Evolutionary conservation across 2,113 vertebrate species (phyloP), one percentile per base, ranked within the genome.

Genomic region (Artemisiospiza belli): DNA sequence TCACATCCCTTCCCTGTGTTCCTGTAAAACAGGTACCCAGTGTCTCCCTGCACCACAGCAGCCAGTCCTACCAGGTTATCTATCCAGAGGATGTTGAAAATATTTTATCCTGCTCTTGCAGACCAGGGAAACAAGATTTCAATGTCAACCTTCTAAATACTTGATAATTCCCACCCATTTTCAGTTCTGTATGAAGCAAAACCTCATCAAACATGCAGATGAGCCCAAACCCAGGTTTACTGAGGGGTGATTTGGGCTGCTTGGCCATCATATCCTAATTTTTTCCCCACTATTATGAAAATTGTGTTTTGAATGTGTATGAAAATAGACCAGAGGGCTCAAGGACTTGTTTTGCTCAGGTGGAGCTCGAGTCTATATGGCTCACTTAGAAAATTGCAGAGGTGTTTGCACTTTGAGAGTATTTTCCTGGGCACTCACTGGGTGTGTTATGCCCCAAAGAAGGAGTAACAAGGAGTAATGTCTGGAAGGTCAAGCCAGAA

Each of bases 401-500:
- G 35, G 24, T 67, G 92, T 52, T 83, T 78, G 88, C 68, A 6
- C 47, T 92, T 67, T 3, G 13, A 41, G 79, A 77, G 30, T 78
- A 6, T 95, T 93, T 86, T 95, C 68, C 83, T 93, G 92, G 72
- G 82, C 94, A 78, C 92, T 83, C 6, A 3, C 64, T 83, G 78
- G 86, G 73, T 73, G 93, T 77, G 81, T 95, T 91, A 15, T 93
- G 33, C 85, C 93, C 79, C 75, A 52, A 31, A 72, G 85, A 83
- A 88, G 88, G 43, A 93, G 81, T n/a, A 96, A 94, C 92, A 93
- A 96, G 90, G 25, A 61, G 90, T 95, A 77, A 94, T 58, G 88
- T 93, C 96, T 96, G 94, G 79, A 52, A 58, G 93, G 89, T 90
- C 72, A 89, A 75, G 93, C 90, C 94, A 94, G 88, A 83, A 91